Base-by-base conservation (phyloP, 2,113 vertebrate genomes). In the Psilopogon haemacephalus region DNA sequence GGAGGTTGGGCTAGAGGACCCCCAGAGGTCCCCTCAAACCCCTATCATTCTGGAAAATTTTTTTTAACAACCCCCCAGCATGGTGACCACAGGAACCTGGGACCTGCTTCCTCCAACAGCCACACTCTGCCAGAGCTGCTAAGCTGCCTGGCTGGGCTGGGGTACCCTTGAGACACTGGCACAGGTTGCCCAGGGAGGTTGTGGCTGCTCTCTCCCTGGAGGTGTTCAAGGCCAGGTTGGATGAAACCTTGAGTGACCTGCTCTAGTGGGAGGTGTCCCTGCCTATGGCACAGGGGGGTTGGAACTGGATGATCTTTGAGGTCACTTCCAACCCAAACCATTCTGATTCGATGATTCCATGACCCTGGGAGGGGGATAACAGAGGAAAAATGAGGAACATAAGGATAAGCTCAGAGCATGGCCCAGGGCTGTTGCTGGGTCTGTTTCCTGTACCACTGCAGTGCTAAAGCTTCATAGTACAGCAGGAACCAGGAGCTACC, bases 71-170 rank as follows among this genome's bases (percentile, higher is more conserved):
- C 37, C 4, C 71, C 46, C 54, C 54, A 32, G 37, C 0, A 2
- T 1, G 2, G 32, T 14, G 55, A 32, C 76, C 3, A 4, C 0
- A 3, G 79, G 26, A 69, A 75, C 35, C 68, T 1, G 1, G n/a
- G 27, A 42, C 1, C 69, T 0, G 1, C 46, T 33, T 0, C 5
- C 13, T 56, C 21, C 30, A 19, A 4, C 40, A 50, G 33, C 67
- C 1, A 1, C 0, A 6, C 30, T 56, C 44, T 48, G 55, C 44
- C 38, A 23, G 13, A 2, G 2, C 23, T 3, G 5, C 30, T 2
- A 1, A 24, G 4, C 33, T 52, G 32, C 68, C 28, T 5, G 37
- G 30, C 24, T 20, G 48, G 42, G 60, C 80, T 72, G 55, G 44
- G 46, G 18, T 15, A 3, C 30, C 40, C 21, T 12, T 0, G 6